A percentile compares a stretch with the other conserved stretches of the same genome.
These are phyloP conservation scores for Sesia bembeciformis DNA, from an alignment of 2,888 invertebrate genomes.

Conservation along the genomic window DNA sequence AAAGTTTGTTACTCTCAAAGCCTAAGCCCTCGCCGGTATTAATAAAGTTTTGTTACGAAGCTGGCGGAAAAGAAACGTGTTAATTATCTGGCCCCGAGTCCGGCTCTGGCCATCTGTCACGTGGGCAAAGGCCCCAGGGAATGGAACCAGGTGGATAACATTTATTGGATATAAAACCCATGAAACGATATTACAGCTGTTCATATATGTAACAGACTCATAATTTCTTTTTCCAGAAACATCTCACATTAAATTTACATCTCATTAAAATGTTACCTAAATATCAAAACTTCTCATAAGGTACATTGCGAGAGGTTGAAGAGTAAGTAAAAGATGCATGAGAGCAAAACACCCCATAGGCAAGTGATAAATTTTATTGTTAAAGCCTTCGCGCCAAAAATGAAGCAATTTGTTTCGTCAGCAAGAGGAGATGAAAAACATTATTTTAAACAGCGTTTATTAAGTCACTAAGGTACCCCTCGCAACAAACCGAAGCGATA, in stretches of 20 bases:
- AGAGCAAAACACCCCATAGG: constrained; percentile 26
- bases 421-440: constrained; percentile 66
- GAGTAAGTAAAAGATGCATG: too few species aligned
- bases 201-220: too few species aligned
- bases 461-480: constrained; percentile 1
- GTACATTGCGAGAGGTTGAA: too few species aligned
- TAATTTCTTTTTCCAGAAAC: too few species aligned
- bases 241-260: too few species aligned
- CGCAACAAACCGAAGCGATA: too few species aligned
- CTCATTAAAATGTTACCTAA: too few species aligned
- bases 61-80: constrained; percentile 64
- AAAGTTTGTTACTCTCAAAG: constrained; percentile 69
- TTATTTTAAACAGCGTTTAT: constrained; percentile 33
- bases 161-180: not conserved
- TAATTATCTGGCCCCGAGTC: constrained; percentile 54
- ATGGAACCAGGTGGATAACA: not conserved
- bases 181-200: not conserved
- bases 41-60: constrained; percentile 69
- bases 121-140: constrained; percentile 14
- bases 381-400: constrained; percentile 55
- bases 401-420: constrained; percentile 63
- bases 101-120: constrained; percentile 55
- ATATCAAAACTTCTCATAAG: too few species aligned
- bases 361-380: constrained; percentile 58
- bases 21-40: constrained; percentile 63